Evolutionary conservation across 2,797 vertebrate genomes (phyloP).

Genomic region (Scarus forsteni): DNA sequence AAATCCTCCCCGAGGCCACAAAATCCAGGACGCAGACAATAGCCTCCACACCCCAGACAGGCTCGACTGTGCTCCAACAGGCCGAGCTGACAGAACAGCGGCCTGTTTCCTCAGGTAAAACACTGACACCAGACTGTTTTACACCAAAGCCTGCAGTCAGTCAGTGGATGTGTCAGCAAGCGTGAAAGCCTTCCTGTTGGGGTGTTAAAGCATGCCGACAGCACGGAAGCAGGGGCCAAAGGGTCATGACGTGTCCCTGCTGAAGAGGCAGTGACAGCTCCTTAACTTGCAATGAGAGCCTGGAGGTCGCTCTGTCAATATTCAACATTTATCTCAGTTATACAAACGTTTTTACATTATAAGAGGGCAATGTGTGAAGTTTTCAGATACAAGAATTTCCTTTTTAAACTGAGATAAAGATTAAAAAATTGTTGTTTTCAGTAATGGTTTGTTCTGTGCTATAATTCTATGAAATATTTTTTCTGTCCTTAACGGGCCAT

Average conservation of each 20-base stretch:
- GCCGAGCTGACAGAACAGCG: slow-evolving; percentile 5
- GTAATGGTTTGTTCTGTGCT: too few relatives aligned
- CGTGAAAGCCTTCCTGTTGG: not conserved
- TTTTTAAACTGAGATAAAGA: too few relatives aligned
- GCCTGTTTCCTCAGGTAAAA: slow-evolving; percentile 24
- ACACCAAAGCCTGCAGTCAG: slow-evolving; percentile 19
- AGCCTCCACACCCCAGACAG: slow-evolving; percentile 54
- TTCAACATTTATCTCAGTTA: not conserved
- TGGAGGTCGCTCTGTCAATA: not conserved
- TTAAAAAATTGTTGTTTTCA: too few relatives aligned
- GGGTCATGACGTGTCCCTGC: slow-evolving; percentile 32
- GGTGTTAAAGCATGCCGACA: slow-evolving; percentile 33
- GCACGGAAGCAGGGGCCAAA: slow-evolving; percentile 41
- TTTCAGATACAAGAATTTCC: too few relatives aligned
- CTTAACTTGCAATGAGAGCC: not conserved
- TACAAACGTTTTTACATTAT: too few relatives aligned
- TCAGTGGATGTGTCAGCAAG: not conserved
- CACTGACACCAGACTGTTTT: slow-evolving; percentile 33
- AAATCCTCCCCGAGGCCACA: slow-evolving; percentile 64
- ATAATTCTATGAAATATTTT: too few relatives aligned
- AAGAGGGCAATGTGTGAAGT: too few relatives aligned
- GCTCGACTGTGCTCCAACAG: slow-evolving; percentile 14
- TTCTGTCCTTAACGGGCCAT: too few relatives aligned
- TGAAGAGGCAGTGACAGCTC: slow-evolving; percentile 10
- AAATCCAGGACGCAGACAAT: slow-evolving; percentile 68